phyloP scores from a whole-genome alignment of 2,888 invertebrate species.

The Mythimna albipuncta region DNA sequence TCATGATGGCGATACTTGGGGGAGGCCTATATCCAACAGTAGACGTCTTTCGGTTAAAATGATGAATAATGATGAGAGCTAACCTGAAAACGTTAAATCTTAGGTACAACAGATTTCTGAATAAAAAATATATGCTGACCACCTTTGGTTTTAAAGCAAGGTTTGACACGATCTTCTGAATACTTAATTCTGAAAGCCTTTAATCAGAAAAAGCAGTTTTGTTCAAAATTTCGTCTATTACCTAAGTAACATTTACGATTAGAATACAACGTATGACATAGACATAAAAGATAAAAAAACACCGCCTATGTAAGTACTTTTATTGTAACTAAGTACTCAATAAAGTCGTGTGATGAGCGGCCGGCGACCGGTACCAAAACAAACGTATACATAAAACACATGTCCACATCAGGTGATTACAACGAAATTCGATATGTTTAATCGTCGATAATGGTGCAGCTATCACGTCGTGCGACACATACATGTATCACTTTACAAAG shows the following conservation, averaged over 20 bases:
- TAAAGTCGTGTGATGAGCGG: conserved; percentile 37
- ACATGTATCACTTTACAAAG: conserved; percentile 65
- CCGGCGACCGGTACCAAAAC: conserved; percentile 38
- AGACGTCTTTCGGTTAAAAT: no score
- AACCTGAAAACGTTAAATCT: no score
- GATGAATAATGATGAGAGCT: no score
- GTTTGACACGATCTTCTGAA: no score
- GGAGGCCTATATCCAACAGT: no score
- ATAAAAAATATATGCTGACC: no score
- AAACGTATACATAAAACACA: conserved; percentile 55
- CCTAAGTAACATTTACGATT: background rate
- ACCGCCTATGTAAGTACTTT: conserved; percentile 20
- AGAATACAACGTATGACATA: conserved; percentile 4
- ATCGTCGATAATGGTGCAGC: conserved; percentile 69
- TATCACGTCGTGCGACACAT: conserved; percentile 61
- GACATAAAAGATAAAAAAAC: conserved; percentile 41
- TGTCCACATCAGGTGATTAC: conserved; percentile 71
- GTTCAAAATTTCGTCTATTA: background rate
- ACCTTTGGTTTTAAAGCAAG: no score
- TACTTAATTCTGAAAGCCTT: background rate
- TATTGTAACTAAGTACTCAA: conserved; percentile 33
- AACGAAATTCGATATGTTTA: conserved; percentile 67
- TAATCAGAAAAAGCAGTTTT: background rate
- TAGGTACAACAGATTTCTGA: no score
- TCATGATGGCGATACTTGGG: no score